These are phyloP conservation scores for Acleris laterana DNA, from an alignment of 2,888 invertebrate genomes.

Conservation along the genomic window DNA sequence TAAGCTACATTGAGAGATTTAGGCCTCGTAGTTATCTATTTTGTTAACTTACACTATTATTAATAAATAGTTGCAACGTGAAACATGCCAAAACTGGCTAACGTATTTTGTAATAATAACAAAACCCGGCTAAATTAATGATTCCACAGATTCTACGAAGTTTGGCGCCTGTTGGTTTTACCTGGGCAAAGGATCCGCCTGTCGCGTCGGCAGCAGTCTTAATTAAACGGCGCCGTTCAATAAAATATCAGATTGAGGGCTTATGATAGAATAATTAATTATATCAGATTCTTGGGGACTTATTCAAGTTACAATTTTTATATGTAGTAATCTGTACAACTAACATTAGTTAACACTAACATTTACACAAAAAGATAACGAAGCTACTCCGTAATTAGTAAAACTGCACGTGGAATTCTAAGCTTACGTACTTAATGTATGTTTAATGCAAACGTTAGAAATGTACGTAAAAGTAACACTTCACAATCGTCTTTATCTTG, in stretches of 20 bases:
- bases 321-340: background rate
- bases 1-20: too few species aligned
- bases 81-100: background rate
- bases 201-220: background rate
- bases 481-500: too few species aligned
- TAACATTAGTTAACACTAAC: too few species aligned
- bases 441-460: too few species aligned
- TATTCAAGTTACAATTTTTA: background rate
- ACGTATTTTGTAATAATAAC: conserved; percentile 3
- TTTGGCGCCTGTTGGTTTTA: conserved; percentile 20
- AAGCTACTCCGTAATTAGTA: too few species aligned
- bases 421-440: too few species aligned
- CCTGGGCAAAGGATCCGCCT: conserved; percentile 18
- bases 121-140: conserved; percentile 17
- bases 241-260: conserved; percentile 23
- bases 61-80: too few species aligned
- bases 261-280: conserved; percentile 20
- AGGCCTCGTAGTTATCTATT: too few species aligned
- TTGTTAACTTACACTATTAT: too few species aligned
- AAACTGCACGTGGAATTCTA: too few species aligned
- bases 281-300: background rate
- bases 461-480: too few species aligned
- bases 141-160: background rate
- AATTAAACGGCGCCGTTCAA: conserved; percentile 24
- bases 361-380: too few species aligned